Evolutionary conservation across 2,888 invertebrate genomes (phyloP), one percentile per base, ranked within the genome.

Genomic region (Drosophila flavopinicola): DNA sequence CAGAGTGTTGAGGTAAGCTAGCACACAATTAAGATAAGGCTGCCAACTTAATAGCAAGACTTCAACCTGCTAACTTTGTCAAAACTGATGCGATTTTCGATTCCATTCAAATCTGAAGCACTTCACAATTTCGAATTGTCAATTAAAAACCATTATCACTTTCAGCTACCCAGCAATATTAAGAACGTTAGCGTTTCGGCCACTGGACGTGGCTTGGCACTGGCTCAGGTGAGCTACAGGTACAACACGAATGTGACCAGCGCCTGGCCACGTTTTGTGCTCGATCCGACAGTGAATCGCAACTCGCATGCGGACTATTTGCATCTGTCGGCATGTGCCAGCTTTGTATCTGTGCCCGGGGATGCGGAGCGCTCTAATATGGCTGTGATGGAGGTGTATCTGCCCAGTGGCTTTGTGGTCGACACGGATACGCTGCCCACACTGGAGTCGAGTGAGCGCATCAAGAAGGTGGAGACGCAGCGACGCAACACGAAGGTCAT

Each of bases 331-430:
- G 94, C 97, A 57, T 98, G 97, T 88, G 94, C 95, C 61, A 95
- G 91, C 41, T 91, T 90, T 53, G 86, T 90, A 2, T 87, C 90
- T 7, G 87, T 90, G 13, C 78, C 78, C 5, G 89, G 88, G 10
- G 90, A 88, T 63, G 72, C 87, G 24, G 94, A 94, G 57, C 86
- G 88, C 27, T 91, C 91, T 70, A 98, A 98, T 76, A 95, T 98
- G 94, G 96, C 97, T 5, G 95, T 98, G 0, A 95, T 98, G 93
- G 97, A 97, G 87, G 95, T 98, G 0, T 94, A 94, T 73, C 92
- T 98, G 61, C 98, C 98, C 0, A 97, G 98, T 9, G 98, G 98
- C 15, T 98, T 96, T 90, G 94, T 95, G 1, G 96, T 97, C 0
- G 97, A 97, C 79, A 93, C 94, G 75, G 94, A 95, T 88, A 95